Evolutionary conservation across 2,113 vertebrate species (phyloP), one percentile per base, ranked within the genome.

Genomic region (Tenebrosternarchus preto): DNA sequence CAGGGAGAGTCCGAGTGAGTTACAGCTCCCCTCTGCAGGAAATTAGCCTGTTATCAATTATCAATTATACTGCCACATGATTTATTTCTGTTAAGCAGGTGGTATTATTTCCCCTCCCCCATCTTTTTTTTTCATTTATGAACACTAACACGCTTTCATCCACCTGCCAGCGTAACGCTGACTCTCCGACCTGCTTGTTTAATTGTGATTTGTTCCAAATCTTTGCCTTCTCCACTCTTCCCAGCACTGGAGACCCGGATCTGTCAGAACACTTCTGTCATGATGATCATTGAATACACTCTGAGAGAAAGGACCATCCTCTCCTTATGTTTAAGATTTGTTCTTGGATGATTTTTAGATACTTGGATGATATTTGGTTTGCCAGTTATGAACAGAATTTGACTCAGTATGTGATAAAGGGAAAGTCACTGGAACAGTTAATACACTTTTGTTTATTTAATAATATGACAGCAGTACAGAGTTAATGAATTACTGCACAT

Each of bases 11-110:
- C 75, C 64, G 73, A 5, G 27, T 88, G 85, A 87, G 80, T 90
- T 84, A 83, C 73, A 73, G 82, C 82, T 69, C 86, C 80, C 84
- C 74, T 82, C 73, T 82, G 77, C 85, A 84, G 88, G 83, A 91
- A 90, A 88, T 87, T 84, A 91, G 83, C 86, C 86, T 57, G 39
- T 86, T 88, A 90, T 89, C 87, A 87, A 87, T 78, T 81, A 85
- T 84, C 88, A 89, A 84, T 89, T 91, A 88, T 85, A 74, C 78
- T 83, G 19, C 67, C 70, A 67, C 63, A 56, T 87, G 83, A 89
- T 91, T 91, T 89, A 89, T 81, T 86, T 77, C 69, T 55, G 57
- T 76, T n/a, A 70, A 71, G 82, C 82, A 83, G 69, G 85, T 82
- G 80, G 68, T 69, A 53, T 73, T 75, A 55, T 76, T 72, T 56